Base-by-base conservation (phyloP, 2,888 invertebrate genomes). In the Elgonia sp. region DNA sequence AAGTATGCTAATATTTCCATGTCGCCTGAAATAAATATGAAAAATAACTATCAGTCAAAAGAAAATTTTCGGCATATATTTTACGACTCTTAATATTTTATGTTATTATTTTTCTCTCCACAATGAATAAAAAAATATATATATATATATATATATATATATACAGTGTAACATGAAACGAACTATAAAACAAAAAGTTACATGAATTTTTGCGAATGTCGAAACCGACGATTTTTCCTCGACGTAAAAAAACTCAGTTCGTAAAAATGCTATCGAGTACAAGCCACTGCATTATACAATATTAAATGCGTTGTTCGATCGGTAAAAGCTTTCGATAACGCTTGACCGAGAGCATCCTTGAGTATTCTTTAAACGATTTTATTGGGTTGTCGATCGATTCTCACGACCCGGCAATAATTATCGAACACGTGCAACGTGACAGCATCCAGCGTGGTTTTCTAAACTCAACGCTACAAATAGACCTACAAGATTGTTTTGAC, bases 1-100 rank as follows among this genome's bases (percentile, higher is more conserved):
- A 98, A 98, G 95, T 97, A 98, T 8, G 97, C 97, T 90, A 98
- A 96, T 87, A 97, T 97, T 94, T 98, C 97, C 95, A 96, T 95
- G 94, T 97, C 97, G 91, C 96, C 96, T 96, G 95, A 83, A 86
- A 86, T 62, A 75, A 86, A 62, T 90, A 53, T 46, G 91, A 80
- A 85, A 89, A 79, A 83, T 57, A 42, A 0, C 16, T 70, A 63
- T 70, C 50, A 86, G 53, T 69, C 82, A 65, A 55, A 53, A 50
- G 65, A 20, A 69, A n/a, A 53, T n/a, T n/a, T 53, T 53, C n/a
- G 7, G 4, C n/a, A 53, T 16, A 50, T 50, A 42, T 46, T 46
- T 14, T 29, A 29, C 29, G 29, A 29, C 29, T 29, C 29, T 5
- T 29, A 29, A 29, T 29, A 29, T 29, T 29, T 29, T 29, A 29